Percentiles rank a stretch among this genome's conserved stretches.
Evolutionary conservation across 2,888 invertebrate genomes (phyloP).

Genomic region (Micoletzkya japonica): DNA sequence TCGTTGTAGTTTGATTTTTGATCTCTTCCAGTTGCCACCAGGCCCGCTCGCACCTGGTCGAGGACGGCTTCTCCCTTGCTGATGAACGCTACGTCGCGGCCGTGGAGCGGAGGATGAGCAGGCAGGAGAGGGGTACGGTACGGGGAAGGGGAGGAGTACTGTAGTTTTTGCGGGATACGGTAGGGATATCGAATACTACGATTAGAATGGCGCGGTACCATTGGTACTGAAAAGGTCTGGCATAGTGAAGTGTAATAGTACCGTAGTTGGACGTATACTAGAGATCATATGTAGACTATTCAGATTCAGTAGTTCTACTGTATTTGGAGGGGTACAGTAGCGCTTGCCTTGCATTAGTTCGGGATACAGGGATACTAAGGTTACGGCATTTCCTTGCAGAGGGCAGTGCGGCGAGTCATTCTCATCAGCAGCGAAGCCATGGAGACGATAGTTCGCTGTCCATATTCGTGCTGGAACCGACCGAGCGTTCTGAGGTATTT

Average conservation of each 20-base stretch:
- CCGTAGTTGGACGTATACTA: too few species aligned
- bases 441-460: not conserved
- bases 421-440: not conserved
- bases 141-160: not conserved
- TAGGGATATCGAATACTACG: too few species aligned
- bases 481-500: not conserved
- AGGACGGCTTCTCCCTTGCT: slow-evolving; percentile 29
- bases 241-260: too few species aligned
- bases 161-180: not conserved
- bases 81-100: slow-evolving; percentile 23
- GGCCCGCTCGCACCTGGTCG: slow-evolving; percentile 13
- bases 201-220: too few species aligned
- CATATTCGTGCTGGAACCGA: not conserved
- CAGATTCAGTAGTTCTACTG: too few species aligned
- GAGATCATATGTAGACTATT: too few species aligned
- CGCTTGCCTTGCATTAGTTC: too few species aligned
- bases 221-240: too few species aligned
- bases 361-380: too few species aligned
- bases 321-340: too few species aligned
- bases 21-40: slow-evolving; percentile 22
- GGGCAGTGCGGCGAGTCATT: too few species aligned
- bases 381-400: too few species aligned
- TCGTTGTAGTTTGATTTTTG: not conserved
- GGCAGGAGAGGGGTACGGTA: not conserved
- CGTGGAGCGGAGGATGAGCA: slow-evolving; percentile 18